These are phyloP conservation scores for Entosphenus tridentatus DNA, from an alignment of 2,113 vertebrate genomes.

Conservation along the genomic window DNA sequence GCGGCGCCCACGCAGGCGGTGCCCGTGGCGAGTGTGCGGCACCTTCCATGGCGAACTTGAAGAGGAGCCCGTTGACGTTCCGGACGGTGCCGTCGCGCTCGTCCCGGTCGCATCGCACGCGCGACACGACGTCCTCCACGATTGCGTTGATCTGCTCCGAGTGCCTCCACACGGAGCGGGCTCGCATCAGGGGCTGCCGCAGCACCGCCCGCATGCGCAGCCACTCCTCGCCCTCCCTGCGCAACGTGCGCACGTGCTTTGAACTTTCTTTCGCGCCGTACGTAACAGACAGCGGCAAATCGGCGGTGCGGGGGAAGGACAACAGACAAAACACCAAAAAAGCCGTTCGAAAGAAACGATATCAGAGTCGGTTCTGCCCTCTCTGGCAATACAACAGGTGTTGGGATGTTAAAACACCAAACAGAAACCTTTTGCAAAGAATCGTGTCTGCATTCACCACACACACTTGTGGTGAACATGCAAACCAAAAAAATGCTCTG, in stretches of 20 bases:
- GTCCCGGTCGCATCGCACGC: conserved; percentile 31
- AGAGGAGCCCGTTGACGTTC: conserved; percentile 65
- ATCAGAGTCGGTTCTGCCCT: no score
- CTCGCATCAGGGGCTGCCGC: conserved; percentile 60
- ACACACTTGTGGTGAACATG: no score
- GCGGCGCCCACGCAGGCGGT: not conserved
- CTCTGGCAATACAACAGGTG: no score
- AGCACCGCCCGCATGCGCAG: conserved; percentile 62
- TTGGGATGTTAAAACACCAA: no score
- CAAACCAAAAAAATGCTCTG: no score
- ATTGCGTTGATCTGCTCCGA: conserved; percentile 47
- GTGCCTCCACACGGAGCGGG: conserved; percentile 45
- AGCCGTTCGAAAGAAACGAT: no score
- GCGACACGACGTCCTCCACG: conserved; percentile 44
- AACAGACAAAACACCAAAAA: no score
- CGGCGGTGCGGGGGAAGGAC: no score
- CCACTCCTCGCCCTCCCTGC: conserved; percentile 60
- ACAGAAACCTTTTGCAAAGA: no score
- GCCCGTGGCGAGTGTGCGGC: conserved; percentile 9
- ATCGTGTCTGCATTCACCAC: no score
- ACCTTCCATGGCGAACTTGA: conserved; percentile 92
- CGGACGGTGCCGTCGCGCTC: conserved; percentile 33
- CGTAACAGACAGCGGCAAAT: no score
- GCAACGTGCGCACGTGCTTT: conserved; percentile 7
- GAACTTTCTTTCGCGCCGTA: no score